A percentile compares a stretch with the other conserved stretches of the same genome.
phyloP scores from a whole-genome alignment of 2,797 vertebrate genomes.

The Rhinatrema bivittatum region DNA sequence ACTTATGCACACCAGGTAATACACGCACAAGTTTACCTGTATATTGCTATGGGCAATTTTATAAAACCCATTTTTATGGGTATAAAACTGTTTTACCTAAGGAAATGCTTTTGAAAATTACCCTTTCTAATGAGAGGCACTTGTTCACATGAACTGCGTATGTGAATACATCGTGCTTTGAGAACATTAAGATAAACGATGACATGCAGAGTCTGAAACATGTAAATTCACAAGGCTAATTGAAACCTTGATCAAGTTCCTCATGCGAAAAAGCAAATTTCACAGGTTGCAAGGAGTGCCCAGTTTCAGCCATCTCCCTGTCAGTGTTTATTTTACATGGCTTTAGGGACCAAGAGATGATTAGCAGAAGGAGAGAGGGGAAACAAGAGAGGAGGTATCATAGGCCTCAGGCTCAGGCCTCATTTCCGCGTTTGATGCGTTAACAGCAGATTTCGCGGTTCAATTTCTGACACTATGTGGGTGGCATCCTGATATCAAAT shows the following conservation, averaged over 20 bases:
- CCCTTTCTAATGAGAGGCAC: too few relatives aligned
- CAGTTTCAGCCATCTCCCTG: conserved; percentile 10
- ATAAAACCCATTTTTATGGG: too few relatives aligned
- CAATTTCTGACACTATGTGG: conserved; percentile 37
- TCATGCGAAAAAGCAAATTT: conserved; percentile 24
- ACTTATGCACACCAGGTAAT: too few relatives aligned
- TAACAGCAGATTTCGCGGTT: neutral
- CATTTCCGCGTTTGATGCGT: conserved; percentile 5
- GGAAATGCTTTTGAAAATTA: too few relatives aligned
- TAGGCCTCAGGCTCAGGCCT: neutral
- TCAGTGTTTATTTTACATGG: conserved; percentile 44
- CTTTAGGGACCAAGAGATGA: conserved; percentile 38
- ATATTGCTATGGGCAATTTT: too few relatives aligned
- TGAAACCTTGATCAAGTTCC: conserved; percentile 35
- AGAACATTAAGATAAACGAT: too few relatives aligned
- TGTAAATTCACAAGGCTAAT: too few relatives aligned
- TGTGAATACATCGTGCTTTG: too few relatives aligned
- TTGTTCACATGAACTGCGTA: too few relatives aligned
- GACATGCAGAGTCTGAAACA: too few relatives aligned
- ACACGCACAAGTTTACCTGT: too few relatives aligned
- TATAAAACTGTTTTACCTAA: too few relatives aligned
- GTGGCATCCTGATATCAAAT: conserved; percentile 34
- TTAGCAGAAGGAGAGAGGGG: conserved; percentile 36
- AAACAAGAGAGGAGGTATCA: conserved; percentile 28
- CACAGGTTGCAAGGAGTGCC: conserved; percentile 10